phyloP scores from a whole-genome alignment of 1,140 invertebrate species.

The Octopus sinensis region DNA sequence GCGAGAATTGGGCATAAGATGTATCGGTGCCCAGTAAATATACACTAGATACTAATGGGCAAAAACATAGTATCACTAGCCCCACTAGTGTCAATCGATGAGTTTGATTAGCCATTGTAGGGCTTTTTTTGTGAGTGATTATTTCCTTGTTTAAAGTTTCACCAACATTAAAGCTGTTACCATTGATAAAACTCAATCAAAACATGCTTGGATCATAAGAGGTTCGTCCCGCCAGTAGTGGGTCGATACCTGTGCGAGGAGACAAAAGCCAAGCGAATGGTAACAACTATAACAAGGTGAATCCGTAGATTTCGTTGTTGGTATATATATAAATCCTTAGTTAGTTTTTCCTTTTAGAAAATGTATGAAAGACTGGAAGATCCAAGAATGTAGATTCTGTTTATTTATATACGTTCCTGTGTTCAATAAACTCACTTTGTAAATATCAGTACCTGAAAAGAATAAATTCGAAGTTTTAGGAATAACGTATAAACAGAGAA shows the following conservation, averaged over 20 bases:
- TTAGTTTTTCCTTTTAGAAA: no score
- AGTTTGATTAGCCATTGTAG: not conserved
- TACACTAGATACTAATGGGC: not conserved
- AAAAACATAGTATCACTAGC: not conserved
- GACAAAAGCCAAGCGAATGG: no score
- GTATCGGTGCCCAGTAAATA: not conserved
- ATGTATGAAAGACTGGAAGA: no score
- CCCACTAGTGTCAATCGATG: not conserved
- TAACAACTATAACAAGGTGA: no score
- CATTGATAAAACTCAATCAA: not conserved
- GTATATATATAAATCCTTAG: no score
- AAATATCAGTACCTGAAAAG: not conserved
- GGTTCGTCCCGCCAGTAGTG: no score
- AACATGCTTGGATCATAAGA: not conserved
- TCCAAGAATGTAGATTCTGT: no score
- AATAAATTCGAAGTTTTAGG: not conserved
- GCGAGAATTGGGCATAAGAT: constrained; percentile 45
- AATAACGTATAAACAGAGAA: not conserved
- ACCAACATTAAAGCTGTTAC: not conserved
- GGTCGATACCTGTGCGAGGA: no score
- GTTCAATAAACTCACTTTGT: no score
- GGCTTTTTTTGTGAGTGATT: not conserved
- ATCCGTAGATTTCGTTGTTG: no score
- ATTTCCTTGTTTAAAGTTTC: not conserved
- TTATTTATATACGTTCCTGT: no score